These are phyloP conservation scores for Sebastes melanostomus DNA, from an alignment of 2,797 vertebrate genomes.

Conservation along the genomic window DNA sequence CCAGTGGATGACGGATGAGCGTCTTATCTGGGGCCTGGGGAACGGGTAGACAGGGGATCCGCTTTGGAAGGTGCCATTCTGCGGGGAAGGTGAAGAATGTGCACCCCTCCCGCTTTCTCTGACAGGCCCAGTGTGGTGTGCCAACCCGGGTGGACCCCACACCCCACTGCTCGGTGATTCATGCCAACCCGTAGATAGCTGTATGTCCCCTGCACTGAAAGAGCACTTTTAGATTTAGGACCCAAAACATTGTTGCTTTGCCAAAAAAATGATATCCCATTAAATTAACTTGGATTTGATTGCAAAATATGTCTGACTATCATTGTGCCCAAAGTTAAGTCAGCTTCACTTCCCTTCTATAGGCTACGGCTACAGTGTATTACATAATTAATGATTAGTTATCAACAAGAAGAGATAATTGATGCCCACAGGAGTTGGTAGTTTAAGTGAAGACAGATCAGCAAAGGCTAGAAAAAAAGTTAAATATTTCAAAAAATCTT, in stretches of 20 bases:
- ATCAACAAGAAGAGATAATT: conserved; percentile 68
- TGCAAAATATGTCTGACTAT: conserved; percentile 61
- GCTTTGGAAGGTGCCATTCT: conserved; percentile 72
- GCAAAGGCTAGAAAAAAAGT: conserved; percentile 42
- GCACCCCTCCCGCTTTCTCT: conserved; percentile 48
- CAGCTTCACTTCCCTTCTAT: conserved; percentile 44
- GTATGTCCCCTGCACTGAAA: not conserved
- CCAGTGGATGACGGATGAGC: conserved; percentile 88
- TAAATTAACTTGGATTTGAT: conserved; percentile 54
- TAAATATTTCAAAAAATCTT: conserved; percentile 15
- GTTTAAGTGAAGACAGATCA: conserved; percentile 64
- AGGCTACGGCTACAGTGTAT: conserved; percentile 45
- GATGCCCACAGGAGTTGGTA: conserved; percentile 61
- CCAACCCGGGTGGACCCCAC: conserved; percentile 31
- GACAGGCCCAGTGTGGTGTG: conserved; percentile 43
- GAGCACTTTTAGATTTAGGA: conserved; percentile 1
- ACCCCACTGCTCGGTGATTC: conserved; percentile 11
- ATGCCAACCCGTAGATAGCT: conserved; percentile 20
- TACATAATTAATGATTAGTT: conserved; percentile 75
- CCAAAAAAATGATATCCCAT: conserved; percentile 22
- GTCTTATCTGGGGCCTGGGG: conserved; percentile 82
- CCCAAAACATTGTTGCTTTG: conserved; percentile 32
- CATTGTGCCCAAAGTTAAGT: conserved; percentile 56
- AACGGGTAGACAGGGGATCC: conserved; percentile 71
- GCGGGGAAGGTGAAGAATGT: conserved; percentile 68